Conservation (phyloP, 2,888 invertebrate species). For the Blastobasis adustella region DNA sequence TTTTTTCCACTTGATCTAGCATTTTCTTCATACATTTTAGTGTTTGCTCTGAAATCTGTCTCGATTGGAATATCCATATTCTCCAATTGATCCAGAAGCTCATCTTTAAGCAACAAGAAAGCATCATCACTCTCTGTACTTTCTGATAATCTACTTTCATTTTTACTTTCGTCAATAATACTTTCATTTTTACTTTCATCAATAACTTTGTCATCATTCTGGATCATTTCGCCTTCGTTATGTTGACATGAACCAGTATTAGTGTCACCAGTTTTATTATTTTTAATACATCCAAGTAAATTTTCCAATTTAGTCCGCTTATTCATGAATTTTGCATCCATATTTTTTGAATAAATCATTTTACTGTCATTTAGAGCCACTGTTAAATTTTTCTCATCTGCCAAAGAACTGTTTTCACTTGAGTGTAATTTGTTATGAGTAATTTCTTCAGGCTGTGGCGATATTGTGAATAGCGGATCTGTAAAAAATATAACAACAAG, state of each 20-base stretch:
- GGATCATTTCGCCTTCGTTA: background rate
- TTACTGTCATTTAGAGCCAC: background rate
- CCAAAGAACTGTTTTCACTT: background rate
- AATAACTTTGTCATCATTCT: background rate
- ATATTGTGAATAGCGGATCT: too few relatives aligned
- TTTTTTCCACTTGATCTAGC: background rate
- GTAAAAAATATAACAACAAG: too few relatives aligned
- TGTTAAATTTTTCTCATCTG: background rate
- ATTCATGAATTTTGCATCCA: slow-evolving; percentile 30
- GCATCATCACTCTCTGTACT: slow-evolving; percentile 26
- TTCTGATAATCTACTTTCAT: slow-evolving; percentile 15
- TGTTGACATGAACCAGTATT: background rate
- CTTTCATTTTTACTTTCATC: background rate
- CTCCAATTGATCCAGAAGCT: slow-evolving; percentile 36
- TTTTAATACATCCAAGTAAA: slow-evolving; percentile 16
- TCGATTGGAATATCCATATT: slow-evolving; percentile 43
- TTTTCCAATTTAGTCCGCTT: slow-evolving; percentile 47
- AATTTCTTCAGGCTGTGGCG: background rate
- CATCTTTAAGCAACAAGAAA: slow-evolving; percentile 34
- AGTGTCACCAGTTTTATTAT: slow-evolving; percentile 13
- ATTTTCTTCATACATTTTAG: background rate
- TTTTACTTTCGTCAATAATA: background rate
- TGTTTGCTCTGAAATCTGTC: background rate
- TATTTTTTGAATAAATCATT: slow-evolving; percentile 8
- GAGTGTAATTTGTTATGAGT: background rate